These are phyloP conservation scores for Formicarius rufipectus DNA, from an alignment of 2,113 vertebrate genomes.

Conservation along the genomic window DNA sequence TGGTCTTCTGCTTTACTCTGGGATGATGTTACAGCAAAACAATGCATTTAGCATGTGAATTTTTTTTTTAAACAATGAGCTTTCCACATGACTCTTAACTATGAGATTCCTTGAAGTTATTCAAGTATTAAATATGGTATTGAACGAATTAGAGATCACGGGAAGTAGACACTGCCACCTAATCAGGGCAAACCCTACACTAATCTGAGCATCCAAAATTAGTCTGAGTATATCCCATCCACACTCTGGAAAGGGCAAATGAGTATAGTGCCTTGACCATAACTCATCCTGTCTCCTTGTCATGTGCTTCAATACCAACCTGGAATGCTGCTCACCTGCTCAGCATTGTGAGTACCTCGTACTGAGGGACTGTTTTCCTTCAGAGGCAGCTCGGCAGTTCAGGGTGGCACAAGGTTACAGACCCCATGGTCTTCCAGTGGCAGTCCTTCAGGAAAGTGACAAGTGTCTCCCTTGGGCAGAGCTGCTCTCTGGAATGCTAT, in stretches of 20 bases:
- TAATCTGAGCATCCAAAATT: neutral
- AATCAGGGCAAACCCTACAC: neutral
- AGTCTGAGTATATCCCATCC: neutral
- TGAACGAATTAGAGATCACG: rapidly evolving
- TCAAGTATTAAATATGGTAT: neutral
- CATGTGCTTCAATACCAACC: neutral
- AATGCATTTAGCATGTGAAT: neutral
- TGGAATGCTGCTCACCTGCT: neutral
- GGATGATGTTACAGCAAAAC: neutral
- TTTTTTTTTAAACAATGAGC: neutral
- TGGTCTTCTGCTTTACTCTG: neutral
- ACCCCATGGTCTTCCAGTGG: neutral
- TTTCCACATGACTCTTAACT: neutral
- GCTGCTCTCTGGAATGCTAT: conserved; percentile 40
- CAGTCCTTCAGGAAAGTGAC: neutral
- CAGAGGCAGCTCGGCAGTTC: neutral
- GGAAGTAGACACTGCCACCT: neutral
- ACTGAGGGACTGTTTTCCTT: rapidly evolving
- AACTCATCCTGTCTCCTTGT: neutral
- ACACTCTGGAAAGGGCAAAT: neutral
- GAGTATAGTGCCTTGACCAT: neutral
- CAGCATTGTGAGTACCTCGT: neutral
- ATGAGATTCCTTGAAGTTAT: neutral
- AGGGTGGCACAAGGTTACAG: neutral
- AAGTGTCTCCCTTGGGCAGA: conserved; percentile 27